These are phyloP conservation scores for Bubalus kerabau DNA, from an alignment of 2,113 vertebrate genomes.

Conservation along the genomic window DNA sequence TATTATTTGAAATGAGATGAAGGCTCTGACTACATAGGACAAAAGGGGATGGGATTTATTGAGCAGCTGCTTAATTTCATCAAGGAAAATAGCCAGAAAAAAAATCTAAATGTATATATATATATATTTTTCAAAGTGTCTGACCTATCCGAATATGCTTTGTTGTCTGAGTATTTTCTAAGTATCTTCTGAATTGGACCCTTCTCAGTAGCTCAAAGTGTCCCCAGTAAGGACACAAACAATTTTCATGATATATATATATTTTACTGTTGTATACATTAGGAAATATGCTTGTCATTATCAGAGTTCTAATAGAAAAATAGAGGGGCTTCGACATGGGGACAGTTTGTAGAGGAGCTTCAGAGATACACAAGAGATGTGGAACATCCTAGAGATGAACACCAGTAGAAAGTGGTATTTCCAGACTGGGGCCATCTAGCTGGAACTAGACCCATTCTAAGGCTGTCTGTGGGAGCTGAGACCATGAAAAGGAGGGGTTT, in stretches of 20 bases:
- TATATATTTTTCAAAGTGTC: not conserved
- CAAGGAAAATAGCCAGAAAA: not conserved
- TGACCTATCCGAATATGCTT: not conserved
- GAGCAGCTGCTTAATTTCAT: constrained; percentile 38
- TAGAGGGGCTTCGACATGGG: not conserved
- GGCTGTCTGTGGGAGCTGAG: not conserved
- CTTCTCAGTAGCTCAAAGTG: not conserved
- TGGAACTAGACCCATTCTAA: not conserved
- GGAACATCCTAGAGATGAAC: not conserved
- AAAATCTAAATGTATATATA: not conserved
- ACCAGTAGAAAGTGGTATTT: not conserved
- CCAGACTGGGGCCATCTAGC: not conserved
- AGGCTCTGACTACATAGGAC: not conserved
- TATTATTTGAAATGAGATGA: constrained; percentile 63
- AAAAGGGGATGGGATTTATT: constrained; percentile 6
- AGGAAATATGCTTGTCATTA: not conserved
- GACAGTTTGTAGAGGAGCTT: not conserved
- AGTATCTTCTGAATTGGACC: not conserved
- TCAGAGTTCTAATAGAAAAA: not conserved
- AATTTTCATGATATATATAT: not conserved
- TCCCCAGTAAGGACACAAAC: not conserved
- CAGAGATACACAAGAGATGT: not conserved
- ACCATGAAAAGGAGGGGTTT: not conserved
- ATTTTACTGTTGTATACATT: not conserved
- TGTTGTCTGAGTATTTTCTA: not conserved